Base-by-base conservation (phyloP, 2,113 vertebrate genomes). In the Leuciscus idus region DNA sequence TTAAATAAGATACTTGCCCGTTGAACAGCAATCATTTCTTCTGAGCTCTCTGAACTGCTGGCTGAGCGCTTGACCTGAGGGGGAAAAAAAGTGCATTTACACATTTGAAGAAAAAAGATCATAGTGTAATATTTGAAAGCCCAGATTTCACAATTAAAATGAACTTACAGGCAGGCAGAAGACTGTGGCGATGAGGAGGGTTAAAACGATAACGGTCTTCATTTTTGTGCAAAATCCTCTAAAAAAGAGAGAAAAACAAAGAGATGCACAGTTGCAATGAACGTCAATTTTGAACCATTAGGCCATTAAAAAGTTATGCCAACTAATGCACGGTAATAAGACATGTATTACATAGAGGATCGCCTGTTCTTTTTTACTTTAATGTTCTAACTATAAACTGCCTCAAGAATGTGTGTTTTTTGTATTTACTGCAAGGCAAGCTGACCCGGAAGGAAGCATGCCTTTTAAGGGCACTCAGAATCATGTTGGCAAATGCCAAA, bases 21-120 rank as follows among this genome's bases (percentile, higher is more conserved):
- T 46, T 8, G 55, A 46, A 68, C 72, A 90, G 92, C 91, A 73
- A 93, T 91, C 91, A 90, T 77, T 89, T 95, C 93, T 28, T 95
- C 95, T 19, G 94, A 94, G 84, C 94, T 95, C 89, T 95, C 95
- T 46, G 95, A 95, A 82, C 92, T 94, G 90, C 91, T 94, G n/a
- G 57, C 46, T 2, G 92, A 84, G 28, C 74, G 78, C 78, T 92
- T 93, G 76, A 90, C 92, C 95, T 95, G 77, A 21, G n/a, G 88
- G 89, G 48, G 61, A 21, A 86, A 85, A 80, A 6, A 77, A 4
- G 70, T 21, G 36, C 55, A 36, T 26, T 23, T 4, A 55, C 13
- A 33, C 43, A 78, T 85, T 30, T 62, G 0, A 10, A 55, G 23
- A 55, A 30, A 59, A 57, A 21, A 36, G 33, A 55, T 80, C 50